Percentiles rank a stretch among this genome's conserved stretches.
These are phyloP conservation scores for Melanotaenia boesemani DNA, from an alignment of 2,797 vertebrate genomes.

Conservation along the genomic window DNA sequence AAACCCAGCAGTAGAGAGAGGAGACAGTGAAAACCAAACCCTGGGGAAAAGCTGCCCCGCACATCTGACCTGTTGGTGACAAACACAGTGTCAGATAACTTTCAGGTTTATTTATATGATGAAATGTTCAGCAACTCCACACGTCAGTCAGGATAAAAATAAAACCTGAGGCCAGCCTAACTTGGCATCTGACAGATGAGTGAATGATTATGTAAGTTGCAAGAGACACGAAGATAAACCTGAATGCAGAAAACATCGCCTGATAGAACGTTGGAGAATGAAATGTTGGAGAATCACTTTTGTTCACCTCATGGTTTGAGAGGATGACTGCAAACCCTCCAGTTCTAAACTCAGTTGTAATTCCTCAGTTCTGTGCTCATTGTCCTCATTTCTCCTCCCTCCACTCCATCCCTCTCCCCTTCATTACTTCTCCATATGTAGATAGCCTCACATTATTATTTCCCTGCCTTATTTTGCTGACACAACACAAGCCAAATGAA, in stretches of 20 bases:
- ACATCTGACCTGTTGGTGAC: slow-evolving; percentile 43
- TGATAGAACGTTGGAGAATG: slow-evolving; percentile 25
- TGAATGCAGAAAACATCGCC: slow-evolving; percentile 15
- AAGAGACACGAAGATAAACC: slow-evolving; percentile 23
- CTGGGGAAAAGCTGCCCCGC: slow-evolving; percentile 26
- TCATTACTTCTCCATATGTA: slow-evolving; percentile 84
- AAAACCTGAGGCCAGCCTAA: slow-evolving; percentile 13
- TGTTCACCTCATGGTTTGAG: slow-evolving; percentile 37
- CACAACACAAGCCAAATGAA: slow-evolving; percentile 80
- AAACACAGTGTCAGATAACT: slow-evolving; percentile 39
- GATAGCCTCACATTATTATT: slow-evolving; percentile 78
- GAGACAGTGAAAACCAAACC: slow-evolving; percentile 17
- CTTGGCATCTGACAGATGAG: background rate
- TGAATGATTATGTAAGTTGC: slow-evolving; percentile 18
- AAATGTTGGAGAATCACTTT: slow-evolving; percentile 19
- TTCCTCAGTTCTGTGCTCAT: slow-evolving; percentile 40
- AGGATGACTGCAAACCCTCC: slow-evolving; percentile 46
- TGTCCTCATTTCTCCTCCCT: slow-evolving; percentile 28
- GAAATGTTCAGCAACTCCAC: slow-evolving; percentile 59
- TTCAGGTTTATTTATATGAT: slow-evolving; percentile 50
- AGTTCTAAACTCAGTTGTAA: slow-evolving; percentile 51
- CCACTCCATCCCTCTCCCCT: slow-evolving; percentile 64
- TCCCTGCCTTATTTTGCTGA: slow-evolving; percentile 82
- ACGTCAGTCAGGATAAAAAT: slow-evolving; percentile 26
- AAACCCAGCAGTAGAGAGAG: background rate